A percentile compares a stretch with the other conserved stretches of the same genome.
Conservation (phyloP, 2,888 invertebrate species). For the Drosophila neonasuta region DNA sequence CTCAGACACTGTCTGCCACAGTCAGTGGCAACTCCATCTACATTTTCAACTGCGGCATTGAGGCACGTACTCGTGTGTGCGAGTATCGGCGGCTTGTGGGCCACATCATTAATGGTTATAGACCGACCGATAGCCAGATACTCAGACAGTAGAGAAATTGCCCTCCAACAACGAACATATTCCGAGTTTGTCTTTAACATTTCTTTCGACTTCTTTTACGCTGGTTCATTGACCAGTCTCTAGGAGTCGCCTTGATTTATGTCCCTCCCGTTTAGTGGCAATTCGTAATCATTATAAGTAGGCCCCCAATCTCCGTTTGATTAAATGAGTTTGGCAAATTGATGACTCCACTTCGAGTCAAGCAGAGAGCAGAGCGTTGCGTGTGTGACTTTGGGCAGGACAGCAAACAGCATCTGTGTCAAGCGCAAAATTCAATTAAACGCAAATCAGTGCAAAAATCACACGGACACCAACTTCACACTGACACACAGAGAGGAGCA, state of each 20-base stretch:
- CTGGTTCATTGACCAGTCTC: slow-evolving; percentile 69
- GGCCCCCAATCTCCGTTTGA: slow-evolving; percentile 31
- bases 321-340: slow-evolving; percentile 54
- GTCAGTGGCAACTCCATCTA: slow-evolving; percentile 2
- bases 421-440: slow-evolving; percentile 72
- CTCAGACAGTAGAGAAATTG: not conserved
- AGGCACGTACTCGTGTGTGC: slow-evolving; percentile 48
- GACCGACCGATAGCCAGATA: slow-evolving; percentile 51
- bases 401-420: slow-evolving; percentile 47
- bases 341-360: slow-evolving; percentile 9
- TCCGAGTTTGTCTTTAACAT: slow-evolving; percentile 5
- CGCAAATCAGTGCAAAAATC: slow-evolving; percentile 72
- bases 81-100: slow-evolving; percentile 59
- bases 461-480: slow-evolving; percentile 33
- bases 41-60: slow-evolving; percentile 44
- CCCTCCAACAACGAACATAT: not conserved
- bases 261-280: slow-evolving; percentile 29
- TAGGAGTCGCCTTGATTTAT: slow-evolving; percentile 65
- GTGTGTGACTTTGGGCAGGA: not conserved
- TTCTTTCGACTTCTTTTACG: slow-evolving; percentile 10
- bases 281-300: slow-evolving; percentile 54
- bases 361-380: not conserved
- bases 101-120: slow-evolving; percentile 75
- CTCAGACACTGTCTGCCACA: not conserved
- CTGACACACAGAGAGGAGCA: not conserved